Conservation (phyloP, 2,888 invertebrate species). For the Cactoblastis cactorum region DNA sequence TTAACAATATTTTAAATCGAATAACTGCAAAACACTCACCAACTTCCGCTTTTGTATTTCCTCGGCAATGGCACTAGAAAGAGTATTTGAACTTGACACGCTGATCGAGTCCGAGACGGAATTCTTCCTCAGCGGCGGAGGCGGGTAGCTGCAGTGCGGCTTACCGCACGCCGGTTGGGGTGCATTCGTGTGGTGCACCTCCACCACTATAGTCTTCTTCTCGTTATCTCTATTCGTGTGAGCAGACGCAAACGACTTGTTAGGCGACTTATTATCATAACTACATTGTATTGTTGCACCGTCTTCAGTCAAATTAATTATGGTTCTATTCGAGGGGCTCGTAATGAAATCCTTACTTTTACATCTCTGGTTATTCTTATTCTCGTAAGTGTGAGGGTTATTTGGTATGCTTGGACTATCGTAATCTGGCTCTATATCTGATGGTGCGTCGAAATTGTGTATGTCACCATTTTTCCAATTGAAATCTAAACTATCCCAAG, state of each 20-base stretch:
- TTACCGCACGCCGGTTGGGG: constrained; percentile 56
- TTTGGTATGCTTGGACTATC: constrained; percentile 72
- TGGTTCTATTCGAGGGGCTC: constrained; percentile 82
- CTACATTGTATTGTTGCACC: constrained; percentile 86
- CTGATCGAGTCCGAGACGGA: constrained; percentile 51
- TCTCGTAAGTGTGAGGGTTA: constrained; percentile 67
- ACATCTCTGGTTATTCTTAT: constrained; percentile 49
- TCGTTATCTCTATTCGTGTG: constrained; percentile 57
- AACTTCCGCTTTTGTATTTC: constrained; percentile 66
- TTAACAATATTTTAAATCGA: not conserved
- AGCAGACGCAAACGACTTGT: constrained; percentile 53
- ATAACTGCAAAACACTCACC: constrained; percentile 37
- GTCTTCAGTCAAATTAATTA: constrained; percentile 85
- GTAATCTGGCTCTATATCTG: constrained; percentile 72
- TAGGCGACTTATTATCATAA: constrained; percentile 67
- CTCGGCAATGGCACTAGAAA: constrained; percentile 74
- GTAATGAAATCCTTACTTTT: constrained; percentile 55
- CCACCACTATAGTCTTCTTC: constrained; percentile 85
- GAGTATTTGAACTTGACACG: constrained; percentile 58
- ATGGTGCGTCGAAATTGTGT: constrained; percentile 71
- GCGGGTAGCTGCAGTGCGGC: constrained; percentile 47
- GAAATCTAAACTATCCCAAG: constrained; percentile 81
- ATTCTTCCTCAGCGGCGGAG: constrained; percentile 51
- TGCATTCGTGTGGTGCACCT: constrained; percentile 81
- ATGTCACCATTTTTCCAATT: constrained; percentile 75